phyloP scores from a whole-genome alignment of 2,797 vertebrate species.

The Oryzias sinensis region DNA sequence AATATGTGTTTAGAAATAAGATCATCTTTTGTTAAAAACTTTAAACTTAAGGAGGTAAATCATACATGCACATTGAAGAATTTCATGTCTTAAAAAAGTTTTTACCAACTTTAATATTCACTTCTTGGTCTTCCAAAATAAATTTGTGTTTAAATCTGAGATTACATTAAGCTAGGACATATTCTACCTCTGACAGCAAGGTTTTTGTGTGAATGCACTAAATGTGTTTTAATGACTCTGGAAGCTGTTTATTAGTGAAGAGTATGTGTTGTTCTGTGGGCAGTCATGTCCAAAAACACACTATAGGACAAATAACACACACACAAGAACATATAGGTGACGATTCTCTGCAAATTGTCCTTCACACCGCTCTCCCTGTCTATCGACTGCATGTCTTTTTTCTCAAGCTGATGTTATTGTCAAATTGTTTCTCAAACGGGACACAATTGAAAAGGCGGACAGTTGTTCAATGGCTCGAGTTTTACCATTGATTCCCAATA shows the following conservation, averaged over 20 bases:
- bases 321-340: conserved; percentile 63
- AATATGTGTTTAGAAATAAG: too few relatives aligned
- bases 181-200: not conserved
- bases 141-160: too few relatives aligned
- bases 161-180: too few relatives aligned
- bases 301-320: conserved; percentile 65
- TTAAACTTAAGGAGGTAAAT: too few relatives aligned
- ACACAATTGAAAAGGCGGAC: conserved; percentile 95
- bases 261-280: conserved; percentile 68
- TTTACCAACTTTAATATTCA: too few relatives aligned
- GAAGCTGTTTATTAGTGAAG: conserved; percentile 73
- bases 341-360: conserved; percentile 86
- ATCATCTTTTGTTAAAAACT: too few relatives aligned
- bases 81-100: too few relatives aligned
- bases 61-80: too few relatives aligned
- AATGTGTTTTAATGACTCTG: conserved; percentile 66
- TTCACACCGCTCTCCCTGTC: conserved; percentile 84
- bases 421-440: conserved; percentile 98
- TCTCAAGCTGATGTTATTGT: conserved; percentile 93
- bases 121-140: too few relatives aligned
- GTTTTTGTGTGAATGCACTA: conserved; percentile 21
- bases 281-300: conserved; percentile 68
- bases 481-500: conserved; percentile 99
- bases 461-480: conserved; percentile 92
- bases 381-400: conserved; percentile 89